Evolutionary conservation across 1,140 invertebrate species (phyloP).

Genomic region (Telenomus remus): DNA sequence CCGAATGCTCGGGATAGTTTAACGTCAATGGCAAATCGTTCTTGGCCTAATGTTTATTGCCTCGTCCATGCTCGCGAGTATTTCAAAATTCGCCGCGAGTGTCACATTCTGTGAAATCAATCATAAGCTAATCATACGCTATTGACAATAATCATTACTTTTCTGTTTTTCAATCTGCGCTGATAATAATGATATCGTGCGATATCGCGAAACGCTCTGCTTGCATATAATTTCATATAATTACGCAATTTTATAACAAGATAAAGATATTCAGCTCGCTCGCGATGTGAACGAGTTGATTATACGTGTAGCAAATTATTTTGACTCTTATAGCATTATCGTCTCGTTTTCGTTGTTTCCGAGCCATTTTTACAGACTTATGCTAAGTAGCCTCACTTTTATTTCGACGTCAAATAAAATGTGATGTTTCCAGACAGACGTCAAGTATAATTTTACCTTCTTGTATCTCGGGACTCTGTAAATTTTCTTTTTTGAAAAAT

Average conservation of each 20-base stretch:
- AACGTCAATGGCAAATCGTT: no score
- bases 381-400: no score
- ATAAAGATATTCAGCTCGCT: neutral
- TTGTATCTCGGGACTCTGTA: no score
- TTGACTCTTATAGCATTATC: neutral
- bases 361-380: neutral
- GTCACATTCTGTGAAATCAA: neutral
- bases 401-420: no score
- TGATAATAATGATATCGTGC: neutral
- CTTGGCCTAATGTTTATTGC: no score
- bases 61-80: no score
- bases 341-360: neutral
- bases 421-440: no score
- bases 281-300: neutral
- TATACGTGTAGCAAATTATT: neutral
- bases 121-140: neutral
- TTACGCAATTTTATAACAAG: neutral
- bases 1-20: no score
- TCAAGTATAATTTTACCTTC: no score
- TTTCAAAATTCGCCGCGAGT: neutral
- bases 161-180: neutral
- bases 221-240: conserved; percentile 1
- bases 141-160: neutral
- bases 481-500: no score
- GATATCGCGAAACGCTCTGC: neutral